Conservation (phyloP, 2,888 invertebrate species). For the Polylopha cassiicola region DNA sequence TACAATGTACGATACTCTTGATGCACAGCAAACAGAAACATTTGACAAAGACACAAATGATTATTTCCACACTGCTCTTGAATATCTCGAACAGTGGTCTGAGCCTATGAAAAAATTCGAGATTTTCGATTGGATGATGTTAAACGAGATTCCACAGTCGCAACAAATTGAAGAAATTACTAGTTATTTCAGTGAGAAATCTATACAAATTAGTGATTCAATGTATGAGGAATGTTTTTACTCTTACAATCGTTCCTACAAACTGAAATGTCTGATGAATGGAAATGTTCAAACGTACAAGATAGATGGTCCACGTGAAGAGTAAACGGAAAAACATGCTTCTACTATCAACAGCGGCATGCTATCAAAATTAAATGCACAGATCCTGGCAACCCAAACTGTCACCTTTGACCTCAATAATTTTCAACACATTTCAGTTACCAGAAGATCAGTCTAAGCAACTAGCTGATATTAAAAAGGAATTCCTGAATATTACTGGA, state of each 20-base stretch:
- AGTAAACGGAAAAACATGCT: no score
- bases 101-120: background rate
- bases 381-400: no score
- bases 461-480: no score
- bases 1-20: no score
- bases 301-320: conserved; percentile 1
- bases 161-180: conserved; percentile 5
- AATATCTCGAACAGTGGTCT: conserved; percentile 4
- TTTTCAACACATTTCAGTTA: no score
- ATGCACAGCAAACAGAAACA: conserved; percentile 3
- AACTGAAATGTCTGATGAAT: conserved; percentile 9
- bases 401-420: no score
- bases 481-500: no score
- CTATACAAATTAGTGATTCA: conserved; percentile 1
- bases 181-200: background rate
- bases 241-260: conserved; percentile 4
- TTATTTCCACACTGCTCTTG: background rate
- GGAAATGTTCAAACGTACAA: conserved; percentile 3
- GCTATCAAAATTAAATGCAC: no score
- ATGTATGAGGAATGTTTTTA: conserved; percentile 6
- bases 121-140: conserved; percentile 5
- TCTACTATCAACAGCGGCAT: no score
- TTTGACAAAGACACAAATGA: conserved; percentile 4
- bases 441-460: no score
- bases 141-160: conserved; percentile 3